These are phyloP conservation scores for Onchidella celtica DNA, from an alignment of 2,888 invertebrate genomes.

Conservation along the genomic window DNA sequence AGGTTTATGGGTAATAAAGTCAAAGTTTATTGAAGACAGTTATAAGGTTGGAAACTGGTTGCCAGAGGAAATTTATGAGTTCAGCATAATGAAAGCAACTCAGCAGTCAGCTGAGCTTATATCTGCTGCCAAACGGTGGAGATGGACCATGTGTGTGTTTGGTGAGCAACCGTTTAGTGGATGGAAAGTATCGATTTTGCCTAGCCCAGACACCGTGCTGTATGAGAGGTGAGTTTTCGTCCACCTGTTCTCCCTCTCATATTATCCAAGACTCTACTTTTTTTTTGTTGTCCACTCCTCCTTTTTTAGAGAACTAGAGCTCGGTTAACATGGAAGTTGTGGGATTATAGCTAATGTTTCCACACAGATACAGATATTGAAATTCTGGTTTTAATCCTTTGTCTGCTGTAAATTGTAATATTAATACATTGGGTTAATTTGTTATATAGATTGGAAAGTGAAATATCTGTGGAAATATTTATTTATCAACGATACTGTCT, in stretches of 20 bases:
- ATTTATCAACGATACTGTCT: too few relatives aligned
- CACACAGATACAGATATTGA: too few relatives aligned
- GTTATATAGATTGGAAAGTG: too few relatives aligned
- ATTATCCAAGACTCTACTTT: too few relatives aligned
- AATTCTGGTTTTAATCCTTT: too few relatives aligned
- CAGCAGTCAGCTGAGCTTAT: slow-evolving; percentile 52
- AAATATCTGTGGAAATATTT: too few relatives aligned
- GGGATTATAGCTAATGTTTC: too few relatives aligned
- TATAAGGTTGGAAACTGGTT: slow-evolving; percentile 61
- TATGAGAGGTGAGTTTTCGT: slow-evolving; percentile 18
- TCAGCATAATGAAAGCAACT: slow-evolving; percentile 55
- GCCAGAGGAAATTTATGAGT: slow-evolving; percentile 70
- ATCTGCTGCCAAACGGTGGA: slow-evolving; percentile 65
- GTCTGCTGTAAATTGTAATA: too few relatives aligned
- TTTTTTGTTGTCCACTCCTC: too few relatives aligned
- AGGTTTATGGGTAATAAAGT: slow-evolving; percentile 72
- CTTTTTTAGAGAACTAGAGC: too few relatives aligned
- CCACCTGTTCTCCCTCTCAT: background rate
- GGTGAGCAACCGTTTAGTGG: slow-evolving; percentile 63
- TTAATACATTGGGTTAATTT: too few relatives aligned
- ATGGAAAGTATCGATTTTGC: slow-evolving; percentile 69
- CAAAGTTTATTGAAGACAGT: slow-evolving; percentile 66
- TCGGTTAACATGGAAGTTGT: too few relatives aligned
- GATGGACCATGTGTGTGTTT: slow-evolving; percentile 57
- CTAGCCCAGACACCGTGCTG: background rate